Base-by-base conservation (phyloP, 2,888 invertebrate genomes). In the Cataglyphis rosenhaueri region DNA sequence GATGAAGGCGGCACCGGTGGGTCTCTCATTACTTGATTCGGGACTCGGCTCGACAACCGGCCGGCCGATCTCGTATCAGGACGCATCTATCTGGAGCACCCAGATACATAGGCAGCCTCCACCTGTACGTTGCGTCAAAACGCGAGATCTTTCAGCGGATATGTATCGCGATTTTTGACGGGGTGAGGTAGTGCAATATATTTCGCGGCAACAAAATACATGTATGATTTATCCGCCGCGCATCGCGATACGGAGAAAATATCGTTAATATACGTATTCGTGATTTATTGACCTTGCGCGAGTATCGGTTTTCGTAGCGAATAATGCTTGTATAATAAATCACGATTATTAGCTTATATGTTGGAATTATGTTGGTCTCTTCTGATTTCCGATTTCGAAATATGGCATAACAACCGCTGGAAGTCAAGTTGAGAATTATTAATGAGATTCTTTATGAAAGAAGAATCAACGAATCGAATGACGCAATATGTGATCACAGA, bases 41-140 rank as follows among this genome's bases (percentile, higher is more conserved):
- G 84, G 85, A 84, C 81, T 74, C 83, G 81, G 75, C 85, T 75
- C 83, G 48, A 85, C 86, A 83, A 84, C 85, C 84, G 78, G 73
- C 79, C 88, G 86, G 73, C 79, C 88, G 86, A 86, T 86, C 86
- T 88, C 88, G 73, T 89, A 89, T 89, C 89, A 21, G 70, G 87
- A 68, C 76, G 83, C 88, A 88, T 89, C 89, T 89, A 89, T 89
- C 89, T 89, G 83, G 89, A 89, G 89, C 89, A 89, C 84, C 85
- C 85, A 85, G 83, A 85, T 89, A 86, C 66, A 66, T 64, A 78
- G 79, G 74, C 52, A 32, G 82, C 35, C 32, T 25, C 59, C 29
- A 48, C 59, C 38, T 70, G 65, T 61, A 12, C 8, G 38, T 29
- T 48, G 57, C 44, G 64, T 83, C 79, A 70, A 83, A 83, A 41